Evolutionary conservation across 2,113 vertebrate species (phyloP).

Genomic region (Gobio gobio): DNA sequence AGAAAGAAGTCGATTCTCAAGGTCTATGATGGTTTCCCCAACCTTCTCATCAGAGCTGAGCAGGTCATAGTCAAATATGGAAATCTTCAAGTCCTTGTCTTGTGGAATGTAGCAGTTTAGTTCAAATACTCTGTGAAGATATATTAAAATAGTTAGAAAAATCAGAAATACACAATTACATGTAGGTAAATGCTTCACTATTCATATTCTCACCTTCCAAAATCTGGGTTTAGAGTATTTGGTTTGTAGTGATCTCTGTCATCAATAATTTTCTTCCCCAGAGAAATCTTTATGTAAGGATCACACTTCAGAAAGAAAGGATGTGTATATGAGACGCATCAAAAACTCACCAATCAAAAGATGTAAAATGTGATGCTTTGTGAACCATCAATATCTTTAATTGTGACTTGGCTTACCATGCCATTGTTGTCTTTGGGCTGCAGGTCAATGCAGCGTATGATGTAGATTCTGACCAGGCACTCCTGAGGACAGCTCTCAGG

Average conservation of each 20-base stretch:
- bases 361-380: background rate
- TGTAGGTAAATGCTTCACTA: background rate
- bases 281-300: slow-evolving; percentile 92
- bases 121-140: slow-evolving; percentile 89
- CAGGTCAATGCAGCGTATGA: slow-evolving; percentile 83
- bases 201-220: slow-evolving; percentile 85
- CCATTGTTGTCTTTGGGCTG: slow-evolving; percentile 98
- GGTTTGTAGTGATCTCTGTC: slow-evolving; percentile 93
- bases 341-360: background rate
- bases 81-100: slow-evolving; percentile 97
- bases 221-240: slow-evolving; percentile 89
- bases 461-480: slow-evolving; percentile 90
- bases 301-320: slow-evolving; percentile 82
- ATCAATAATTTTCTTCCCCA: slow-evolving; percentile 89
- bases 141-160: background rate
- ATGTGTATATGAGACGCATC: background rate
- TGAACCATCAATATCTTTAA: background rate
- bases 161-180: background rate
- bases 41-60: slow-evolving; percentile 95
- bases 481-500: slow-evolving; percentile 93
- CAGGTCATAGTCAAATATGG: slow-evolving; percentile 91
- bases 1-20: slow-evolving; percentile 96
- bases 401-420: slow-evolving; percentile 73
- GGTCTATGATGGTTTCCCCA: slow-evolving; percentile 92
- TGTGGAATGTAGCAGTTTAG: slow-evolving; percentile 93